Conservation (phyloP, 1,140 invertebrate species). For the Neodiprion fabricii region DNA sequence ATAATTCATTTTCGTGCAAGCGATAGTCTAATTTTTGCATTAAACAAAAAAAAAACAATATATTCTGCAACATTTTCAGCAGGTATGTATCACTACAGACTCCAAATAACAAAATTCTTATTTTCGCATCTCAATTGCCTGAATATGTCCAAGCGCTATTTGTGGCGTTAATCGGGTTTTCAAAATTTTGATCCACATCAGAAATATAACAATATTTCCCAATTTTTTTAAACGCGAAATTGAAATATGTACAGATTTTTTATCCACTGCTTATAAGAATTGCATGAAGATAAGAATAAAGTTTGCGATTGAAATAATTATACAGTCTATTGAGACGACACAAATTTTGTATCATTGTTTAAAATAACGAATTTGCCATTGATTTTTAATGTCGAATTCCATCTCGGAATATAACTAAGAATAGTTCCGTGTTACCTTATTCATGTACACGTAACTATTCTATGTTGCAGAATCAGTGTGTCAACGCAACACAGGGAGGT, state of each 20-base stretch:
- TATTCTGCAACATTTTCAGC: neutral
- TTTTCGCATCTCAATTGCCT: neutral
- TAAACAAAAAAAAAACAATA: neutral
- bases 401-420: neutral
- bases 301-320: neutral
- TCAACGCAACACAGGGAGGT: neutral
- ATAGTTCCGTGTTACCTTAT: neutral
- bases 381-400: too few relatives aligned
- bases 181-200: neutral
- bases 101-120: neutral
- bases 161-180: neutral
- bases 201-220: neutral
- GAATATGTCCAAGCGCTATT: neutral
- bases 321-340: neutral
- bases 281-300: neutral
- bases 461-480: conserved; percentile 2
- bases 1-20: neutral
- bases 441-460: neutral
- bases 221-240: neutral
- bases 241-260: too few relatives aligned
- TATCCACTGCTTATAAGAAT: neutral
- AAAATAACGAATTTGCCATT: too few relatives aligned
- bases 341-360: too few relatives aligned
- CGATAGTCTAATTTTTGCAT: neutral
- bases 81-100: neutral